phyloP scores from a whole-genome alignment of 1,140 invertebrate genomes.

The Planococcus citri region DNA sequence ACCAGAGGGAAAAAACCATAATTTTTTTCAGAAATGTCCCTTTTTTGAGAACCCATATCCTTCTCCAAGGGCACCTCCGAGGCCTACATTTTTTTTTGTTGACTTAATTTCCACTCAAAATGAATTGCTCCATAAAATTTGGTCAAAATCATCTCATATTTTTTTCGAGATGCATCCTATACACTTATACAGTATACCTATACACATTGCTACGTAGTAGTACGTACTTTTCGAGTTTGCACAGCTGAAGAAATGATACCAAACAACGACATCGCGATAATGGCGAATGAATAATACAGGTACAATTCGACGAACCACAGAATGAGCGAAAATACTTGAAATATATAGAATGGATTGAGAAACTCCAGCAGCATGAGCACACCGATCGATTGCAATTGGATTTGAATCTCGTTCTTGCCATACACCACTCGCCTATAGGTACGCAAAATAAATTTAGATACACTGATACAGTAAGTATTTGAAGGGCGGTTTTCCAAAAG shows the following conservation, averaged over 20 bases:
- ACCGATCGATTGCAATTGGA: conserved; percentile 56
- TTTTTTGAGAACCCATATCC: too few relatives aligned
- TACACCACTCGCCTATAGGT: conserved; percentile 53
- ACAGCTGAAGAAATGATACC: conserved; percentile 69
- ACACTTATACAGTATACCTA: too few relatives aligned
- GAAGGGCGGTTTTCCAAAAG: not conserved
- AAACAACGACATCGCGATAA: conserved; percentile 72
- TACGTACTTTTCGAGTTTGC: conserved; percentile 67
- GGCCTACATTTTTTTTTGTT: too few relatives aligned
- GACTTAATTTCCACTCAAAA: too few relatives aligned
- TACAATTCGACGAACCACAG: conserved; percentile 72
- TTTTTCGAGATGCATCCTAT: too few relatives aligned
- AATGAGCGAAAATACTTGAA: conserved; percentile 74
- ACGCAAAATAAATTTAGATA: conserved; percentile 29
- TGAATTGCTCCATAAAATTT: too few relatives aligned
- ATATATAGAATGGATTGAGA: conserved; percentile 92
- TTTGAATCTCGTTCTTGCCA: conserved; percentile 65
- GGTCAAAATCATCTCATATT: too few relatives aligned
- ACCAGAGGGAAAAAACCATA: too few relatives aligned
- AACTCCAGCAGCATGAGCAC: conserved; percentile 63
- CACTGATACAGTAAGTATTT: conserved; percentile 21
- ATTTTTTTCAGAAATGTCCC: too few relatives aligned
- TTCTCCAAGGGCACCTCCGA: too few relatives aligned
- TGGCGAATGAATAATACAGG: conserved; percentile 73
- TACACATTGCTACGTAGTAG: not conserved